Percentiles rank a stretch among this genome's conserved stretches.
These are phyloP conservation scores for Zophobas morio DNA, from an alignment of 1,140 invertebrate species.

Conservation along the genomic window DNA sequence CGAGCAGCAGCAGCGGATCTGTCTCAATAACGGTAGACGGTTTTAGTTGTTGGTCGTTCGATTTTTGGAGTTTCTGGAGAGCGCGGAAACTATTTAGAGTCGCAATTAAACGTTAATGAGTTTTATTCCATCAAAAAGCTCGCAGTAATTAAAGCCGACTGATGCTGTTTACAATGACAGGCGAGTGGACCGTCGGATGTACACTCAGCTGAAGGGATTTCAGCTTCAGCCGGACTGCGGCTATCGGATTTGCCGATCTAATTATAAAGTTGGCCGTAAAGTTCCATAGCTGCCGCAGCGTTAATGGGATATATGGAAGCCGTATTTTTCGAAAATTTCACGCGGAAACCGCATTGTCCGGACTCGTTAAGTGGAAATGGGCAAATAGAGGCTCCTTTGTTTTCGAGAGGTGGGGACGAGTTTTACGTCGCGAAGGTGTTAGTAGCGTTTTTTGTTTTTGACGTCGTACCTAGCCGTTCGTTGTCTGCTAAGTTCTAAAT, in stretches of 20 bases:
- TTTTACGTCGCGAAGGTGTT: too few relatives aligned
- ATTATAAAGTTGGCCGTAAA: conserved; percentile 54
- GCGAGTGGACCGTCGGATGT: conserved; percentile 32
- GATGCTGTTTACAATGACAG: conserved; percentile 41
- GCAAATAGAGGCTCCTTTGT: background rate
- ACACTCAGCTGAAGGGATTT: conserved; percentile 36
- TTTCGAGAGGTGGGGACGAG: too few relatives aligned
- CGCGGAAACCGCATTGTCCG: conserved; percentile 16
- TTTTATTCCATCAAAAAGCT: conserved; percentile 42
- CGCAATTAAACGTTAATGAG: conserved; percentile 40
- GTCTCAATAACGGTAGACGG: conserved; percentile 63
- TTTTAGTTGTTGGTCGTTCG: background rate
- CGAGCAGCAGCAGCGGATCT: conserved; percentile 62
- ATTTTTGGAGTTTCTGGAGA: background rate
- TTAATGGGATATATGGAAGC: conserved; percentile 48
- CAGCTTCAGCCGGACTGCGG: conserved; percentile 41
- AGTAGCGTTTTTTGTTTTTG: too few relatives aligned
- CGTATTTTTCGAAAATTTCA: conserved; percentile 33
- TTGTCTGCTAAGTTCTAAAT: too few relatives aligned
- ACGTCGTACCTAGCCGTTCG: too few relatives aligned
- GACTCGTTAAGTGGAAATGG: background rate
- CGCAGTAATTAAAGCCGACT: conserved; percentile 36
- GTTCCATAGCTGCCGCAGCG: conserved; percentile 43
- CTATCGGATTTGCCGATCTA: conserved; percentile 52
- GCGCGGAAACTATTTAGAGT: conserved; percentile 25